Evolutionary conservation across 2,888 invertebrate species (phyloP), one percentile per base, ranked within the genome.

Genomic region (Drosophila pseudotakahashii): DNA sequence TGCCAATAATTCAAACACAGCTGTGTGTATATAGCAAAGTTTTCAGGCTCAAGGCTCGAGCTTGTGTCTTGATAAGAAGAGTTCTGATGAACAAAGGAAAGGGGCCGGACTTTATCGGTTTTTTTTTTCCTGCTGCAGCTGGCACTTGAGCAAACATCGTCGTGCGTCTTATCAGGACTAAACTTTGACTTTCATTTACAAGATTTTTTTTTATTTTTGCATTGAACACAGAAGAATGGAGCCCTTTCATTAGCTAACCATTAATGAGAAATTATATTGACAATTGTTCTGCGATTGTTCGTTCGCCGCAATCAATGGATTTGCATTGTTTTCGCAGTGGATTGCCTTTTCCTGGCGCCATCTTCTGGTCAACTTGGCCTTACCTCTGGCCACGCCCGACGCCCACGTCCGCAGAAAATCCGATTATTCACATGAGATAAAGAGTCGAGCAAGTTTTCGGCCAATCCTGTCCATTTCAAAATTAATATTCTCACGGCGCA

Each of bases 401-500:
- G 67, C 37, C 34, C 14, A 54, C 14, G 23, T 19, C 23, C 23
- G 4, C 34, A 37, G n/a, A 7, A 9, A 30, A 32, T 11, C 9
- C 19, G 64, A 64, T 64, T 45, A 39, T 64, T 73, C 73, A 55
- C 73, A 71, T 72, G 72, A 34, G 47, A 69, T 69, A 52, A 70
- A 52, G 30, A 36, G n/a, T n/a, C 19, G 26, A 44, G 41, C 62
- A 55, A 48, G 30, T 50, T 73, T 45, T 44, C 74, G 32, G 47
- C 14, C 14, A 34, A 34, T 34, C 14, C n/a, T 30, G 32, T 2
- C n/a, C 10, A 19, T 50, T 16, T 52, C 0, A 39, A 68, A 78
- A 88, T 88, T 88, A 81, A 76, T 78, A 89, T 88, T 88, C 85
- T 82, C 81, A 82, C 88, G 88, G 72, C 81, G 64, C 61, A 26